Conservation (phyloP, 2,113 vertebrate species). For the Gorsachius goisagi region DNA sequence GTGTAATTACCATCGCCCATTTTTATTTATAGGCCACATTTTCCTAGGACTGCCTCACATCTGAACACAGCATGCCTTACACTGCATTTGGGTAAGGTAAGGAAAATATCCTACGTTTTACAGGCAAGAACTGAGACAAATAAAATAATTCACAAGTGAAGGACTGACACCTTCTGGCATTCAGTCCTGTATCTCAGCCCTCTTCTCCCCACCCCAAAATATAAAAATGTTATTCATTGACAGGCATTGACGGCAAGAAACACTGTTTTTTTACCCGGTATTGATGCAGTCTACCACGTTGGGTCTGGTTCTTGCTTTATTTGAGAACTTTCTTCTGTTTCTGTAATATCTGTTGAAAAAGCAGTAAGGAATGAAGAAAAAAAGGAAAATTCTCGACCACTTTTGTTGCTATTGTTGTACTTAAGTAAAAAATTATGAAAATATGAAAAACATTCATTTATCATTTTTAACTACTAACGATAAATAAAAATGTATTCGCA, state of each 20-base stretch:
- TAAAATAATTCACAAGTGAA: background rate
- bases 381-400: background rate
- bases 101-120: background rate
- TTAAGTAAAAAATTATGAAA: background rate
- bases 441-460: background rate
- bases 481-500: background rate
- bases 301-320: conserved; percentile 74
- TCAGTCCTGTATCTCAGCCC: background rate
- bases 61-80: background rate
- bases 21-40: background rate
- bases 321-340: conserved; percentile 58
- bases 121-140: background rate
- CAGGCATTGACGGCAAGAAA: background rate
- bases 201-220: background rate
- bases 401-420: background rate
- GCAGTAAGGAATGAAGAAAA: background rate
- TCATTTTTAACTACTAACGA: background rate
- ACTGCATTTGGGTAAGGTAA: background rate
- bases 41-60: background rate
- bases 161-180: background rate
- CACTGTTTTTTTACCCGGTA: conserved; percentile 46
- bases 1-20: background rate
- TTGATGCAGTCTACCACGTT: conserved; percentile 65
- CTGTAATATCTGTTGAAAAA: conserved; percentile 61
- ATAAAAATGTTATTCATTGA: background rate